Evolutionary conservation across 1,140 invertebrate genomes (phyloP), one percentile per base, ranked within the genome.

Genomic region (Dolichoris vasculosae): DNA sequence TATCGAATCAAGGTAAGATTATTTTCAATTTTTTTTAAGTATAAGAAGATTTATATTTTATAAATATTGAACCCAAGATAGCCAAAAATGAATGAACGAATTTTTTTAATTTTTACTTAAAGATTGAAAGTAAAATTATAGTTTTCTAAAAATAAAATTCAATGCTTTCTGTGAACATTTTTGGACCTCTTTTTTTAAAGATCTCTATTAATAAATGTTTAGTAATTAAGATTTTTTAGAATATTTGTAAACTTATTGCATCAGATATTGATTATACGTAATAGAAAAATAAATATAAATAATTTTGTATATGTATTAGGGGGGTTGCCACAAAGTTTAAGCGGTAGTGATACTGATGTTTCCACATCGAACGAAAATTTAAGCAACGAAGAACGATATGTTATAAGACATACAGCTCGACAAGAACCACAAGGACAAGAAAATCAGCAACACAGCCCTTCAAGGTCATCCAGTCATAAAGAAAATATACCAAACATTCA

Each of bases 391-490:
- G 97, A 98, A 90, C 94, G 96, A 87, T 97, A 97, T 94, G 96
- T 97, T 30, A 96, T 98, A 85, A 94, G 95, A 86, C 96, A 97
- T 87, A 97, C 96, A 26, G 95, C 96, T 30, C 94, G 97, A 55
- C 97, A 98, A 90, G 97, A 99, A 91, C 97, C 97, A 20, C 97
- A 98, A 92, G 97, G 97, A 11, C 97, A 98, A 93, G 98, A 98
- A 92, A 97, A 96, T 92, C 93, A 95, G 64, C 94, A 94, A 86
- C 94, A 95, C 87, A 93, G 92, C 83, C 93, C 92, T 64, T 93
- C 93, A 3, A 90, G 93, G 81, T 93, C 92, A 73, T 93, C 93
- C 87, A 93, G 93, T 88, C 92, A 93, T 80, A 93, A 93, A 87
- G 93, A 93, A 88, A 93, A 93, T 67, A 93, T 93, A 92, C 93